Percentiles rank a stretch among this genome's conserved stretches.
phyloP scores from a whole-genome alignment of 2,888 invertebrate species.

The Acronicta leporina region DNA sequence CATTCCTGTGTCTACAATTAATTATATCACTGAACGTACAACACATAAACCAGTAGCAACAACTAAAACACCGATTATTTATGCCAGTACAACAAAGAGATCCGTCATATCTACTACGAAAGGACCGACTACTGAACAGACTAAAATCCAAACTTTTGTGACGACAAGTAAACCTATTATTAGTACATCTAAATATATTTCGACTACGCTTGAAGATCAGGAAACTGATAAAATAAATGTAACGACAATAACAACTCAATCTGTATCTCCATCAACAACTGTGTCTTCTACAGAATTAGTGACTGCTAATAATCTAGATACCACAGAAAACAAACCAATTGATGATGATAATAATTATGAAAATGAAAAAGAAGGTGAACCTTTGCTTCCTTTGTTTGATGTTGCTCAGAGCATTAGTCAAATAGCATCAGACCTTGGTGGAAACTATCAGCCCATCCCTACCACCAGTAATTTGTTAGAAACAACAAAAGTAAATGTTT shows the following conservation, averaged over 20 bases:
- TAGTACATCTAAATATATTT: constrained; percentile 49
- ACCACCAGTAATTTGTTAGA: constrained; percentile 76
- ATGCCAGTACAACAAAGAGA: constrained; percentile 48
- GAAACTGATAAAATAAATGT: constrained; percentile 71
- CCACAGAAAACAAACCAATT: constrained; percentile 37
- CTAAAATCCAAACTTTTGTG: constrained; percentile 20
- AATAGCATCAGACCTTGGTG: constrained; percentile 84
- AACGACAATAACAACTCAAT: constrained; percentile 83
- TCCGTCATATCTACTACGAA: constrained; percentile 43
- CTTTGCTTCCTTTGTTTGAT: constrained; percentile 76
- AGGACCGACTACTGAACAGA: constrained; percentile 29
- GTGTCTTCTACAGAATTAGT: constrained; percentile 75
- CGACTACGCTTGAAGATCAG: constrained; percentile 56
- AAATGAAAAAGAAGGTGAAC: constrained; percentile 60
- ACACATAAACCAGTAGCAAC: constrained; percentile 62
- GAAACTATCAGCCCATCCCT: constrained; percentile 75
- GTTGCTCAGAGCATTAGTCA: constrained; percentile 86
- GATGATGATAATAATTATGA: constrained; percentile 34
- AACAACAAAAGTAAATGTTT: constrained; percentile 65
- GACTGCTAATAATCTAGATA: constrained; percentile 58
- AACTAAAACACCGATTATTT: constrained; percentile 54
- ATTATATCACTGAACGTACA: constrained; percentile 70
- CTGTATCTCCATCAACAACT: constrained; percentile 80
- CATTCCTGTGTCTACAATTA: constrained; percentile 73
- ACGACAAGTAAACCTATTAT: constrained; percentile 55